Base-by-base conservation (phyloP, 1,140 invertebrate species). In the Orius insidiosus region DNA sequence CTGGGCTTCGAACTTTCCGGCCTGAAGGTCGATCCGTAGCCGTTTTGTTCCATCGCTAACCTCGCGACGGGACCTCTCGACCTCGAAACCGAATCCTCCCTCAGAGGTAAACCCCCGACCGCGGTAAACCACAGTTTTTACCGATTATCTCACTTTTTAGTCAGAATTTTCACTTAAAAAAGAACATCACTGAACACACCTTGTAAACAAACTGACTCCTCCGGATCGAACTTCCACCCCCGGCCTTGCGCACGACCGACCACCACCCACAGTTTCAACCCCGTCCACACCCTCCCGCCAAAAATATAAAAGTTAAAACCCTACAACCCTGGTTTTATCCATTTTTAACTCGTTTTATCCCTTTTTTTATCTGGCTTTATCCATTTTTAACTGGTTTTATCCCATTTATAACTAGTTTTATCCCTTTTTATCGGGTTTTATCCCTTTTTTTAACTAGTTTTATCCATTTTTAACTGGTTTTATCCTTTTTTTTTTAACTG, bases 41-140 rank as follows among this genome's bases (percentile, higher is more conserved):
- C 35, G 41, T 50, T 49, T 45, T 49, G 34, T 43, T 13, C 11
- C 16, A 30, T 5, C 44, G 24, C 44, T 18, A 35, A 9, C 5
- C 11, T 46, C 40, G 11, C 33, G 13, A 14, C 42, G 24, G 11
- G 16, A 2, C 42, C 31, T 24, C 11, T 30, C 35, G 15, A 31
- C 38, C 50, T 45, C 44, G 46, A 18, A 30, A 45, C 24, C 40
- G 45, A 45, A 47, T 56, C 55, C 38, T 54, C 48, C 50, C 55
- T 50, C 35, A 58, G 53, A 45, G 56, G 55, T 51, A 58, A 49
- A 34, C 48, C 52, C 19, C 56, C 56, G 18, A 54, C 56, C 30
- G 50, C 56, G 40, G 52, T 54, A 52, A 55, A 58, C 54, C 56
- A 56, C 55, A 58, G 50, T 48, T 41, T 56, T 52, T 43, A 37